Evolutionary conservation across 2,113 vertebrate species (phyloP), one percentile per base, ranked within the genome.

Genomic region (Nothocercus julius): DNA sequence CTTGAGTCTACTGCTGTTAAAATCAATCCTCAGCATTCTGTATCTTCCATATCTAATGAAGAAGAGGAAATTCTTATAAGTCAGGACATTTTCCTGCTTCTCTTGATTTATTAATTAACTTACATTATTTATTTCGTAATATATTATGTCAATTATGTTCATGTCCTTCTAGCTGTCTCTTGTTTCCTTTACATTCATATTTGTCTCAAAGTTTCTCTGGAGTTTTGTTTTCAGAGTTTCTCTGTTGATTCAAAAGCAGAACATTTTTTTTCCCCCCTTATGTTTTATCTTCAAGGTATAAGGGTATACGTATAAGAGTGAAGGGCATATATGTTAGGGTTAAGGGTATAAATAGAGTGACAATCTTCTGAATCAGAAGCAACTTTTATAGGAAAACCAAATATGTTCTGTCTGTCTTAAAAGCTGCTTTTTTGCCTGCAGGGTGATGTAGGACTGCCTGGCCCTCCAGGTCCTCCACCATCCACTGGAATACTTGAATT

Each of bases 391-490:
- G 47, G 74, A 80, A 84, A 51, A 78, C 32, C 32, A 67, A 63
- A 27, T 1, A 4, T 34, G 7, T 20, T 75, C 47, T 95, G 19
- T 20, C 21, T 53, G 9, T 34, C 9, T 75, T 86, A 54, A 51
- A 80, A 36, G 21, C 53, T 89, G 63, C 16, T 83, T 80, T 95
- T 69, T 92, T 95, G n/a, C 95, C 54, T 61, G 90, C 97, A 99
- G 99, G 99, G 98, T 5, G 98, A 99, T 88, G 98, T 98, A 91
- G 99, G 99, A 36, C 96, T 96, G 74, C 98, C 98, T 36, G 98
- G 99, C 24, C 98, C 98, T 88, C 97, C 98, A 49, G 99, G 98
- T 95, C 98, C 97, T 68, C 98, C 98, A 81, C 97, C 98, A 96
- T 98, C 98, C 93, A 98, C 98, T 87, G 98, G 98, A 82, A 97